A percentile compares a stretch with the other conserved stretches of the same genome.
Conservation (phyloP, 2,888 invertebrate genomes). For the Calameuta idolon region DNA sequence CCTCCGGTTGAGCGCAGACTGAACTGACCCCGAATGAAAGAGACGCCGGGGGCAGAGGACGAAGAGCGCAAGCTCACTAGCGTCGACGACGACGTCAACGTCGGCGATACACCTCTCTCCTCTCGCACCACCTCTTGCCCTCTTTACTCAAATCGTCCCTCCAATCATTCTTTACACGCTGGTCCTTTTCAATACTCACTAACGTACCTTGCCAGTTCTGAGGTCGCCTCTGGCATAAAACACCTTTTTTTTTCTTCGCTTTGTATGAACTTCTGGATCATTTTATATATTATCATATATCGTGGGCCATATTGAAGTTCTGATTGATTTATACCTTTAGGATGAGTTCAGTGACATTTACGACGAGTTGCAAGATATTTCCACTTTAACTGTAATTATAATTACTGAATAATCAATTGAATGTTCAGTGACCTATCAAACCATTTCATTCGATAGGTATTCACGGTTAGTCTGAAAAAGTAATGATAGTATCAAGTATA, state of each 20-base stretch:
- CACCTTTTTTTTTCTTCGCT: not conserved
- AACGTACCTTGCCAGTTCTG: not conserved
- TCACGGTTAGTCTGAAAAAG: not conserved
- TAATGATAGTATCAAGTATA: not conserved
- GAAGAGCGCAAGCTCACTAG: constrained; percentile 12
- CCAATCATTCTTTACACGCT: not conserved
- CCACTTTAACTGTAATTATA: not conserved
- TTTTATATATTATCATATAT: not conserved
- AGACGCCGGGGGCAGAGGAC: constrained; percentile 26
- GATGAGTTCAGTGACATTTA: not conserved
- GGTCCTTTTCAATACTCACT: not conserved
- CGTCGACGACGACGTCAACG: constrained; percentile 24
- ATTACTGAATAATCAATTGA: not conserved
- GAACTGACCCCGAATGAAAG: constrained; percentile 51
- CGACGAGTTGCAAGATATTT: not conserved
- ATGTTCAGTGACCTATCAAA: not conserved
- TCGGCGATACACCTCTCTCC: constrained; percentile 11
- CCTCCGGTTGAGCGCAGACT: constrained; percentile 59
- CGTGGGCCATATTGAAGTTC: not conserved
- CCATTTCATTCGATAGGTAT: not conserved
- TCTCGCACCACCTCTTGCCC: constrained; percentile 6
- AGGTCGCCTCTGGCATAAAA: not conserved
- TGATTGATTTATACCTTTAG: not conserved
- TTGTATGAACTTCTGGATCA: not conserved
- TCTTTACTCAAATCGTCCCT: constrained; percentile 4